Percentiles rank a stretch among this genome's conserved stretches.
Evolutionary conservation across 2,797 vertebrate genomes (phyloP).

Genomic region (Falco biarmicus): DNA sequence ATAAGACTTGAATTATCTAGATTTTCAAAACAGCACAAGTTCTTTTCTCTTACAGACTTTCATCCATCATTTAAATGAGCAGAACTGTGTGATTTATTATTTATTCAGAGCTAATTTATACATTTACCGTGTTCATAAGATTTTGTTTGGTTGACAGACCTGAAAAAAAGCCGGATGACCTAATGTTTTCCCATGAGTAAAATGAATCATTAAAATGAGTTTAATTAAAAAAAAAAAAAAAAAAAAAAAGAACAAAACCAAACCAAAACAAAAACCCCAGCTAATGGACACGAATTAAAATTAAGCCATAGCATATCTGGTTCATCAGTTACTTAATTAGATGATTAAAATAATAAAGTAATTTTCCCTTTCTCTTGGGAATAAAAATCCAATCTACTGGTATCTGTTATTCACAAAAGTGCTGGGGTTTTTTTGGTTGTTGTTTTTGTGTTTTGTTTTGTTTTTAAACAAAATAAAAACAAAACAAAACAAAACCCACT

Average conservation of each 20-base stretch:
- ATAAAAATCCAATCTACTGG: not conserved
- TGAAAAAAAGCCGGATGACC: not conserved
- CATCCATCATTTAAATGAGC: not conserved
- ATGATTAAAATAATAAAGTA: not conserved
- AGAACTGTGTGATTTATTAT: not conserved
- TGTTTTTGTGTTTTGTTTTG: not conserved
- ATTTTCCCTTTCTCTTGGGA: not conserved
- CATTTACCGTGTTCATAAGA: not conserved
- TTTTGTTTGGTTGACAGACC: not conserved
- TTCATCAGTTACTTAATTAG: conserved; percentile 17
- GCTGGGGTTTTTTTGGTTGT: not conserved
- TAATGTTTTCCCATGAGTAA: not conserved
- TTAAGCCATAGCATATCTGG: not conserved
- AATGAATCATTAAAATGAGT: not conserved
- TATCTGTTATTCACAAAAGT: not conserved
- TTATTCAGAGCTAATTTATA: not conserved
- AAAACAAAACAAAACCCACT: not conserved
- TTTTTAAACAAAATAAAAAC: not conserved
- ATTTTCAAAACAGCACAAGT: not conserved
- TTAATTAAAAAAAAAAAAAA: not conserved
- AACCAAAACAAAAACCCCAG: not conserved
- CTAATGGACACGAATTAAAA: conserved; percentile 12
- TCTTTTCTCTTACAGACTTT: not conserved
- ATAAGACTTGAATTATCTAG: not conserved
- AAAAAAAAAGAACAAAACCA: not conserved